Evolutionary conservation across 2,113 vertebrate genomes (phyloP), one percentile per base, ranked within the genome.

Genomic region (Agapornis roseicollis): DNA sequence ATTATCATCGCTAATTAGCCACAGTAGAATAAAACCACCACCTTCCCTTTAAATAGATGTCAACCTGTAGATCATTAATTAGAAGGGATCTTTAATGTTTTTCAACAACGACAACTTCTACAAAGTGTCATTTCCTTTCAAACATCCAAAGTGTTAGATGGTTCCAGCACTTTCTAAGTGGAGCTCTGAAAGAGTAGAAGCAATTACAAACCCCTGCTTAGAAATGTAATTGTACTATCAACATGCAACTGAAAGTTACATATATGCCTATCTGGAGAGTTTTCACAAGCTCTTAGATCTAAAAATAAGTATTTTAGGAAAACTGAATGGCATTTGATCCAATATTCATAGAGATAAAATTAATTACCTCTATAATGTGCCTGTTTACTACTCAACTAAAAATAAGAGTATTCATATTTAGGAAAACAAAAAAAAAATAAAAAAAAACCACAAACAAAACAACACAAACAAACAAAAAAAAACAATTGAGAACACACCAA

Each of bases 1-100:
- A 97, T 97, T 95, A 89, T 84, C 66, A 89, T 89, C 55, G 29
- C 91, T 96, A 95, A 97, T 97, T 97, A 97, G 88, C 92, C 64
- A 55, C 82, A 92, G 44, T 65, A 88, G 92, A 96, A 92, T 96
- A 96, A 98, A 97, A 96, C 81, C 63, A 94, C 89, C 72, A 93
- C 77, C 94, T 97, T 96, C 94, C 94, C 74, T 97, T 97, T 97
- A 96, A 92, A 85, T 24, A 96, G 58, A 89, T 95, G 89, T 97
- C 89, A 96, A 89, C 66, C 23, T 91, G 69, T 91, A 93, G 95
- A 91, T 92, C 8, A 86, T 94, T 97, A 95, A 97, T 96, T 94
- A 94, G 87, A 94, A 93, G 79, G 80, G 77, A 82, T 64, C 46
- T 47, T 88, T 85, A 91, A 50, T 77, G 84, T 89, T 94, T 93